Conservation (phyloP, 2,113 vertebrate genomes). For the Semnopithecus entellus region DNA sequence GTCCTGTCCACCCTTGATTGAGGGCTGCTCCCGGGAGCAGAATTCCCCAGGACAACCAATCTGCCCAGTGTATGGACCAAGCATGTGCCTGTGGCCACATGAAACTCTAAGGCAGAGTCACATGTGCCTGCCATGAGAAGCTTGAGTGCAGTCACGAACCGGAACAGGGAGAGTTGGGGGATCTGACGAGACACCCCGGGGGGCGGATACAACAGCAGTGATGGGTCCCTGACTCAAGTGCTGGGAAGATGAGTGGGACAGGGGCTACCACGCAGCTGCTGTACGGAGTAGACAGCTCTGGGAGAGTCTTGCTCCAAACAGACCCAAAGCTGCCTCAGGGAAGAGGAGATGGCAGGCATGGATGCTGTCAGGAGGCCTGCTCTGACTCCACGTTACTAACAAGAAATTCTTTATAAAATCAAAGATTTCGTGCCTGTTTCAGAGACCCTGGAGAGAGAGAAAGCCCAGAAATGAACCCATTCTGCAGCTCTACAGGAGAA, state of each 20-base stretch:
- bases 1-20: background rate
- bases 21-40: background rate
- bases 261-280: background rate
- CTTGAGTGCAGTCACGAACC: background rate
- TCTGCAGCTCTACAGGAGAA: background rate
- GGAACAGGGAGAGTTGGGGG: background rate
- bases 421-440: background rate
- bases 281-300: background rate
- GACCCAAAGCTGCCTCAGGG: background rate
- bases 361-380: background rate
- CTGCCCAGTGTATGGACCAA: background rate
- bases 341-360: background rate
- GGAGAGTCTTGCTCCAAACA: background rate
- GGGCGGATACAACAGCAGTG: accelerated
- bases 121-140: accelerated
- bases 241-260: too few species aligned
- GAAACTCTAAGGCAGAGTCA: too few species aligned
- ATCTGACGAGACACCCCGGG: background rate
- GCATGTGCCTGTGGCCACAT: background rate
- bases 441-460: background rate
- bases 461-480: background rate
- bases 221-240: background rate
- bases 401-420: background rate
- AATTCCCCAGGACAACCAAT: background rate
- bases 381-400: background rate